These are phyloP conservation scores for Pocillopora grandis DNA, from an alignment of 92 coral and sea anemone genomes.

Conservation along the genomic window DNA sequence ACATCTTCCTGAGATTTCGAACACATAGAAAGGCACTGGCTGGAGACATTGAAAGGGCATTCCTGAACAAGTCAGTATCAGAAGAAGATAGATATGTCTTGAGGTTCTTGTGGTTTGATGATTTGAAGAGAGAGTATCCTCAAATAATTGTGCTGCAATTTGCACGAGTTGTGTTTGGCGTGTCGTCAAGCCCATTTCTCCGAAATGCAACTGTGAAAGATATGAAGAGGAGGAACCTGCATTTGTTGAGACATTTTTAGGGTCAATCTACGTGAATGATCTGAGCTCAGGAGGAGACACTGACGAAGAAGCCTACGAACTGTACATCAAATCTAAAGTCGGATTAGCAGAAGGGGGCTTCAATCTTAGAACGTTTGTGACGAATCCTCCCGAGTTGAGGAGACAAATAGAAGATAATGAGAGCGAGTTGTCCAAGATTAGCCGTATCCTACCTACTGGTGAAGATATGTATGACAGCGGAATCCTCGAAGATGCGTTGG, in stretches of 20 bases:
- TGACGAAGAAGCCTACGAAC: conserved; percentile 3
- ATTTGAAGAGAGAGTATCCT: neutral
- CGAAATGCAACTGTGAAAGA: neutral
- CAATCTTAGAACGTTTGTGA: conserved; percentile 51
- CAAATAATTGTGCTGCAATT: neutral
- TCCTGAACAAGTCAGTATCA: conserved; percentile 28
- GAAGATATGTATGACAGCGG: neutral
- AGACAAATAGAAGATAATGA: neutral
- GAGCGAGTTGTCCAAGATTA: neutral
- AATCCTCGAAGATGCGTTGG: neutral
- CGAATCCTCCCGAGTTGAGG: conserved; percentile 30
- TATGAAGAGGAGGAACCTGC: neutral
- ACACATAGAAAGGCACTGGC: neutral
- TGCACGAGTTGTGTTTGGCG: neutral
- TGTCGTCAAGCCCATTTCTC: too few species aligned
- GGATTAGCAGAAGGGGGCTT: conserved; percentile 53
- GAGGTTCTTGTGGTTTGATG: conserved; percentile 28
- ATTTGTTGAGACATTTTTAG: neutral
- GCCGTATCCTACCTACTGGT: neutral
- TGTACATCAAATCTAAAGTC: conserved; percentile 43
- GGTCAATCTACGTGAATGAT: conserved; percentile 52
- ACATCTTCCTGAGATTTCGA: neutral
- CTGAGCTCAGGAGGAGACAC: conserved; percentile 52
- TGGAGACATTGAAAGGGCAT: conserved; percentile 51
- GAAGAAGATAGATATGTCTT: conserved; percentile 39